Evolutionary conservation across 2,113 vertebrate genomes (phyloP).

Genomic region (Laterallus jamaicensis): DNA sequence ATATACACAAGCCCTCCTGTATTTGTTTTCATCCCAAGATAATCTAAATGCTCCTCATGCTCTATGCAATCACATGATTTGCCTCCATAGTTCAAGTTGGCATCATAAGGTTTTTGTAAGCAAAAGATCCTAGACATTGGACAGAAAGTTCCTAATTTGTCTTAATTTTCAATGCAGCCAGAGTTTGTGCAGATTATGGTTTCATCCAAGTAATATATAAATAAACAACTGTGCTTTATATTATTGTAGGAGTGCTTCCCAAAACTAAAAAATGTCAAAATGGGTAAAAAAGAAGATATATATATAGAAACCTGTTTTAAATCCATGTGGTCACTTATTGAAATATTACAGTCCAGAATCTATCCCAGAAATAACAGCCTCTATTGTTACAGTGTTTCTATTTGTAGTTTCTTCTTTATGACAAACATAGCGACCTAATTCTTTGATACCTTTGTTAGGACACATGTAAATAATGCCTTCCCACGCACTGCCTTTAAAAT

Average conservation of each 20-base stretch:
- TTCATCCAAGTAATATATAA: background rate
- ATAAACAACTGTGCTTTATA: background rate
- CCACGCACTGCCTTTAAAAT: background rate
- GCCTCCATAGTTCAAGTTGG: background rate
- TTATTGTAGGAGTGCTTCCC: background rate
- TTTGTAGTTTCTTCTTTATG: background rate
- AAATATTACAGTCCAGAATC: background rate
- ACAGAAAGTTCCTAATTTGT: background rate
- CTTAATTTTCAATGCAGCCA: background rate
- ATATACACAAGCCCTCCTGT: background rate
- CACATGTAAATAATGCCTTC: background rate
- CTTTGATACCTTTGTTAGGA: background rate
- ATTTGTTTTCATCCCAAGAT: background rate
- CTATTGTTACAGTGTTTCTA: background rate
- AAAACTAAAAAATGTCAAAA: background rate
- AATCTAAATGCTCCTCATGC: background rate
- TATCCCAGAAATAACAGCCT: background rate
- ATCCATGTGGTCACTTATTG: background rate
- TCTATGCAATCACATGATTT: background rate
- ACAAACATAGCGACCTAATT: background rate
- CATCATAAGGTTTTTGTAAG: background rate
- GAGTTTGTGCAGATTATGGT: background rate
- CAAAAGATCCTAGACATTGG: background rate
- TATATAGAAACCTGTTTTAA: background rate
- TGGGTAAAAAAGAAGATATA: rapidly evolving